Conservation (phyloP, 2,888 invertebrate species). For the Zygothrica quintamaculata region DNA sequence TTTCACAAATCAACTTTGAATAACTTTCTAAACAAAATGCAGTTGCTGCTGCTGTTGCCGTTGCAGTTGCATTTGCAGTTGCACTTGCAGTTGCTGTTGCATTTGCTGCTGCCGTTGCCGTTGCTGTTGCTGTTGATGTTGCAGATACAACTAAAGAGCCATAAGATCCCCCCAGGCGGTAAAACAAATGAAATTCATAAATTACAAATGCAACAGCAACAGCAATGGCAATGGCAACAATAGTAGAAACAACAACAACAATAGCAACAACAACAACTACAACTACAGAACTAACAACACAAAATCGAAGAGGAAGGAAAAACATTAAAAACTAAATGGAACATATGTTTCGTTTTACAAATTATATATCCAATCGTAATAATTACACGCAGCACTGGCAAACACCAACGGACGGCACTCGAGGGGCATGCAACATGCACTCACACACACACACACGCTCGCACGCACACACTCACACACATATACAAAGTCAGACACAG, state of each 20-base stretch:
- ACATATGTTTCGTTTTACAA: slow-evolving; percentile 77
- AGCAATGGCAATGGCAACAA: slow-evolving; percentile 17
- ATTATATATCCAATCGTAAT: slow-evolving; percentile 76
- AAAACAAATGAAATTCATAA: slow-evolving; percentile 74
- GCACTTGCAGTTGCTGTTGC: too few relatives aligned
- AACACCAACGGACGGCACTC: slow-evolving; percentile 38
- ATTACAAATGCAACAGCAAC: slow-evolving; percentile 42
- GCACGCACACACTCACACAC: background rate
- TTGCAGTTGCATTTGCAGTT: too few relatives aligned
- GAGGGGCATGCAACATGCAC: slow-evolving; percentile 8
- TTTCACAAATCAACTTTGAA: slow-evolving; percentile 46
- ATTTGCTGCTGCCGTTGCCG: too few relatives aligned
- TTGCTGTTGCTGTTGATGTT: too few relatives aligned
- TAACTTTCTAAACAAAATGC: slow-evolving; percentile 62
- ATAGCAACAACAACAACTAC: background rate
- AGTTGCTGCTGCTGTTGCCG: too few relatives aligned
- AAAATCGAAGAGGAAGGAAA: slow-evolving; percentile 37
- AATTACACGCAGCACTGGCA: slow-evolving; percentile 61
- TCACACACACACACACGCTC: background rate
- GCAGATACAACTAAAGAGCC: slow-evolving; percentile 25
- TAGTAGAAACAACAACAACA: slow-evolving; percentile 12
- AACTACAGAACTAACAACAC: slow-evolving; percentile 3
- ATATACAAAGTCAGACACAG: slow-evolving; percentile 36
- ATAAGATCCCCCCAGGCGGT: slow-evolving; percentile 48
- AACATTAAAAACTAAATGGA: slow-evolving; percentile 71